Evolutionary conservation across 1,140 invertebrate species (phyloP).

Genomic region (Chironomus striatipennis): DNA sequence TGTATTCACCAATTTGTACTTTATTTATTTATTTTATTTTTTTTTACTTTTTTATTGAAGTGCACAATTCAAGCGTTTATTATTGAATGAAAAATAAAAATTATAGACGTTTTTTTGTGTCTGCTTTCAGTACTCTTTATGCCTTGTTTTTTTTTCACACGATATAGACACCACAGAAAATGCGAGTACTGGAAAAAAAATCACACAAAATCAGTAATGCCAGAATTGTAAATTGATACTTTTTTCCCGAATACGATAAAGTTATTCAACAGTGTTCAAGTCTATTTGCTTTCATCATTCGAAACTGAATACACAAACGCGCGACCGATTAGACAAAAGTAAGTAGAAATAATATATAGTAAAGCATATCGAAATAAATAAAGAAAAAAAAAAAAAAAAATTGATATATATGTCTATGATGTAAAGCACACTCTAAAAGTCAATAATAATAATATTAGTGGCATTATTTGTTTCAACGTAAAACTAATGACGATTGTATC

Average conservation of each 20-base stretch:
- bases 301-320: background rate
- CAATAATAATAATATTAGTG: background rate
- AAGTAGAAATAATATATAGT: no score
- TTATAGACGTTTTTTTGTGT: background rate
- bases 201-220: background rate
- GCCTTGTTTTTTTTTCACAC: background rate
- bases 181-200: background rate
- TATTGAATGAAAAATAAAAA: background rate
- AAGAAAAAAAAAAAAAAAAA: no score
- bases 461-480: background rate
- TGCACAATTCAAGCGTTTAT: background rate
- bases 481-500: background rate
- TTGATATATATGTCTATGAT: background rate
- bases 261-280: slow-evolving; percentile 7
- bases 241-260: background rate
- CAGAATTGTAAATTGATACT: slow-evolving; percentile 9
- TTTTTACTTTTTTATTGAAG: background rate
- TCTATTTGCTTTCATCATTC: background rate
- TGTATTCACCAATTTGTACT: slow-evolving; percentile 7
- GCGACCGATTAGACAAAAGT: background rate
- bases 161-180: background rate
- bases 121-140: background rate
- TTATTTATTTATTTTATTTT: background rate
- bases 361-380: no score
- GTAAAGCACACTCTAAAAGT: background rate